Base-by-base conservation (phyloP, 2,888 invertebrate genomes). In the Dolichomitus sp. region DNA sequence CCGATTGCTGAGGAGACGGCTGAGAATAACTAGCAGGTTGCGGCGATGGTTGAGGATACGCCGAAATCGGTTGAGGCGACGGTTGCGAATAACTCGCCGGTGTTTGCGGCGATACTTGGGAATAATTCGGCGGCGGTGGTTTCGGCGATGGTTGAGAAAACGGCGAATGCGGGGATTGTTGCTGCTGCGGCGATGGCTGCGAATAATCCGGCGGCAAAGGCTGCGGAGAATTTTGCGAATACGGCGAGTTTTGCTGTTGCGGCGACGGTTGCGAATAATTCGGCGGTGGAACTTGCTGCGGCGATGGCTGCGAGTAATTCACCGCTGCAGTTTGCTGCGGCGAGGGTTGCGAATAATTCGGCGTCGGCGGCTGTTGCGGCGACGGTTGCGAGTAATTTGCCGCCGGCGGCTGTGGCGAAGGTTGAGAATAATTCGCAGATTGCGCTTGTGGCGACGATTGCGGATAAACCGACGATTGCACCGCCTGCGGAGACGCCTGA, bases 321-420 rank as follows among this genome's bases (percentile, higher is more conserved):
- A 87, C 86, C 0, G 89, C 83, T 9, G 89, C 87, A 94, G 95
- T 89, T 57, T 90, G 95, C 59, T 92, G 91, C 12, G 93, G 90
- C 4, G 91, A 91, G 0, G 91, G 85, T 59, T 92, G 93, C 0
- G 92, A 91, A 57, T 95, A 95, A 88, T 94, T 95, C 37, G 96
- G 95, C 65, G 92, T 91, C 5, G 91, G 90, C 73, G 86, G 59
- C 27, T 85, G 86, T 61, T 92, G 92, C 0, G 92, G 92, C 2
- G 93, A 93, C 3, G 90, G 87, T 19, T 93, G 92, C 0, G 94
- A 93, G 19, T 93, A 93, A 80, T 90, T 85, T 19, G 81, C 88
- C 5, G 90, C 86, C 23, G 91, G 84, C 52, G 85, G 90, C 79
- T 94, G 94, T 73, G 93, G 93, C 4, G 93, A 91, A 2, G 91